Evolutionary conservation across 2,888 invertebrate species (phyloP), one percentile per base, ranked within the genome.

Genomic region (Hydrotaea cyrtoneurina): DNA sequence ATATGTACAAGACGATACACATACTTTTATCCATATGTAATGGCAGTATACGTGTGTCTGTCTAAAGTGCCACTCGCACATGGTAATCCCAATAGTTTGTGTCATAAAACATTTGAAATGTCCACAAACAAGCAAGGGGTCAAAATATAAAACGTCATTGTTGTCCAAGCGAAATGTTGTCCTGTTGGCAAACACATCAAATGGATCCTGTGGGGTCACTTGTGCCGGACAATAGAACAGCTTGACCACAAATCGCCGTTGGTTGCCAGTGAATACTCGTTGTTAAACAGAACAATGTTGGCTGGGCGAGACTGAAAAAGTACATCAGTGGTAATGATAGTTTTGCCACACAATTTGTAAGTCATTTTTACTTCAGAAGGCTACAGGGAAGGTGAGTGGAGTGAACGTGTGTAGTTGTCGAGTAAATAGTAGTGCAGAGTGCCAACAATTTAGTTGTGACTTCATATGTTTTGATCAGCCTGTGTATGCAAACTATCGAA

Each of bases 41-140:
- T 31, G 31, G 7, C 31, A 31, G 31, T 43, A 43, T 43, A 11
- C 10, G 11, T 10, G 11, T 43, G 43, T 43, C 7, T 43, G 43
- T 7, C 7, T 2, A 10, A 43, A 10, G 1, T 7, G 31, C 3
- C 2, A 43, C 10, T 43, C 43, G 15, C 11, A 43, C 43, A 43
- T 43, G 43, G 10, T 31, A 4, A 31, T 31, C 31, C 31, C 31
- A 7, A 31, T 31, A 31, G 31, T 31, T 31, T 31, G 46, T 69
- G 69, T 69, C 43, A 69, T 69, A 69, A 43, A 69, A 69, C 69
- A 23, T 69, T 46, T 21, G 19, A 11, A 26, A 21, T 21, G 21
- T 19, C 8, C 59, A 39, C 8, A 66, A 19, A 43, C 66, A 66
- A 0, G n/a, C 66, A 43, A 36, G 66, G 13, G 50, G 13, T 13